Evolutionary conservation across 2,888 invertebrate species (phyloP).

Genomic region (Crossocerus cetratus): DNA sequence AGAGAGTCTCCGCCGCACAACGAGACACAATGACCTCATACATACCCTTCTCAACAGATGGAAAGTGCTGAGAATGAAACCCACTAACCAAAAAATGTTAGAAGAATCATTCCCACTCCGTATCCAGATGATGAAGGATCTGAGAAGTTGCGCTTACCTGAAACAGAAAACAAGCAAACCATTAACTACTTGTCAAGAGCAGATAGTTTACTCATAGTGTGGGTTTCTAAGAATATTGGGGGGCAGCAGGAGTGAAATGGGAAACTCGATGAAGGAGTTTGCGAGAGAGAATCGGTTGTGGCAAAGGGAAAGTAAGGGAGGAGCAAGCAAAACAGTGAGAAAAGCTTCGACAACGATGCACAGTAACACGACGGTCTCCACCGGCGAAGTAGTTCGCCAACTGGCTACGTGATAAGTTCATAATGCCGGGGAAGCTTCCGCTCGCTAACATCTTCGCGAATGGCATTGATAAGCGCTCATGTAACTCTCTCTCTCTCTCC

Average conservation of each 20-base stretch:
- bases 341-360: no score
- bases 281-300: no score
- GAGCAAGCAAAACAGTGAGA: background rate
- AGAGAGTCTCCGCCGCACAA: no score
- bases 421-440: constrained; percentile 32
- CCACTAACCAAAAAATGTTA: no score
- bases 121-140: no score
- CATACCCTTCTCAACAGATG: no score
- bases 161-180: constrained; percentile 7
- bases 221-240: no score
- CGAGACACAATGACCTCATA: background rate
- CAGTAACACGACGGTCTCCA: constrained; percentile 34
- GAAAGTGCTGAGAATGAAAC: no score
- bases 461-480: constrained; percentile 47
- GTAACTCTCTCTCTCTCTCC: background rate
- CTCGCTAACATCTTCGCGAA: constrained; percentile 19
- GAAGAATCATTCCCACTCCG: no score
- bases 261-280: no score
- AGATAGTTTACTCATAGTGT: background rate
- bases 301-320: background rate
- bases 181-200: background rate
- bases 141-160: background rate
- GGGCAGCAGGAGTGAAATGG: no score
- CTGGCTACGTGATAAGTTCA: constrained; percentile 52
- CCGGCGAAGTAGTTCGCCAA: constrained; percentile 48